Evolutionary conservation across 2,113 vertebrate genomes (phyloP).

Genomic region (Xerus inauris): DNA sequence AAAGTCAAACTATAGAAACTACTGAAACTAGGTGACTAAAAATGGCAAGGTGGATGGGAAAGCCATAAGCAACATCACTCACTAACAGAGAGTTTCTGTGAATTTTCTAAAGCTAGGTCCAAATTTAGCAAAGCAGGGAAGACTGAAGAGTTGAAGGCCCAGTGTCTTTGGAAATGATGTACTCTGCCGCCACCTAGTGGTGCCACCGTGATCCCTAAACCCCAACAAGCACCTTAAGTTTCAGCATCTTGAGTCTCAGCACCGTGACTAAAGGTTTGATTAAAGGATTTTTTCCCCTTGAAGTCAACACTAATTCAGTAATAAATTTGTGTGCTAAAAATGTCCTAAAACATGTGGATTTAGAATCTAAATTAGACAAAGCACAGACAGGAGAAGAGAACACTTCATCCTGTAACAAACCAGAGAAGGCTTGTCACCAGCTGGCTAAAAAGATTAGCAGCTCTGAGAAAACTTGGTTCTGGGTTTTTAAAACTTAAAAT

Average conservation of each 20-base stretch:
- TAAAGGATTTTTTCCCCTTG: neutral
- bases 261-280: neutral
- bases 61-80: neutral
- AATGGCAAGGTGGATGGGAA: neutral
- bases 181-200: constrained; percentile 73
- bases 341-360: constrained; percentile 61
- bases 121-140: neutral
- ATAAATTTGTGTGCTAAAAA: constrained; percentile 46
- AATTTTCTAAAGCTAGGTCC: constrained; percentile 13
- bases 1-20: constrained; percentile 31
- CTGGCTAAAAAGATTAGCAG: constrained; percentile 47
- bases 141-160: neutral
- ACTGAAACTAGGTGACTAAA: neutral
- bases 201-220: neutral
- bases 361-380: constrained; percentile 59
- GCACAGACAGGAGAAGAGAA: constrained; percentile 37
- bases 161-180: constrained; percentile 21
- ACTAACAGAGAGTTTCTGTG: neutral
- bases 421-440: constrained; percentile 42
- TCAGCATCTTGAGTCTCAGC: neutral
- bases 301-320: constrained; percentile 23
- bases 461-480: constrained; percentile 48
- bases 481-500: constrained; percentile 54
- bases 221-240: neutral
- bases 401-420: constrained; percentile 44